Conservation (phyloP, 2,888 invertebrate species). For the Tuta absoluta region DNA sequence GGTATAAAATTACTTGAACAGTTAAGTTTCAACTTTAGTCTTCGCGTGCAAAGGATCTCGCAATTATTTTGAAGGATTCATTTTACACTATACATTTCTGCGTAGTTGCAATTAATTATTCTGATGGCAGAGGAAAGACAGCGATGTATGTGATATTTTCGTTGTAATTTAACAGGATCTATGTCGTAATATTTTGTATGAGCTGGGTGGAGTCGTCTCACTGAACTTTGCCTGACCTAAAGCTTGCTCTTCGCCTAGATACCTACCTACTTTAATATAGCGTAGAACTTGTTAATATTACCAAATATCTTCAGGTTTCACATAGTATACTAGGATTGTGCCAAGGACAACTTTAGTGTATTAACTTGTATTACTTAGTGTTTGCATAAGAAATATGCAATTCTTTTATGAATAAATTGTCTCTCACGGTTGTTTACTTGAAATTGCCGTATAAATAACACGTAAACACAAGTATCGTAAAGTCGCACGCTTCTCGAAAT, state of each 20-base stretch:
- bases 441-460: slow-evolving; percentile 10
- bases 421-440: slow-evolving; percentile 13
- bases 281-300: slow-evolving; percentile 19
- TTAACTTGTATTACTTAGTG: not conserved
- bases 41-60: slow-evolving; percentile 1
- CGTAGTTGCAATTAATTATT: not conserved
- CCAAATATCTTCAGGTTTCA: slow-evolving; percentile 15
- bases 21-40: not conserved
- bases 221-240: slow-evolving; percentile 30
- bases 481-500: slow-evolving; percentile 20
- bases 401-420: not conserved
- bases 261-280: slow-evolving; percentile 21
- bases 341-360: not conserved
- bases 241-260: slow-evolving; percentile 29
- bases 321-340: not conserved
- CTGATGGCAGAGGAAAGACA: not conserved
- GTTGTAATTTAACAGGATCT: slow-evolving; percentile 1
- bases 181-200: slow-evolving; percentile 8
- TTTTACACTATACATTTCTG: not conserved
- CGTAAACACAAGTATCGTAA: slow-evolving; percentile 3
- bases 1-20: not conserved
- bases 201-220: slow-evolving; percentile 21
- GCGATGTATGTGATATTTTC: not conserved
- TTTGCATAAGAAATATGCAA: not conserved
- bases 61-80: not conserved